Percentiles rank a stretch among this genome's conserved stretches.
phyloP scores from a whole-genome alignment of 2,113 vertebrate species.

The Ciconia boyciana region DNA sequence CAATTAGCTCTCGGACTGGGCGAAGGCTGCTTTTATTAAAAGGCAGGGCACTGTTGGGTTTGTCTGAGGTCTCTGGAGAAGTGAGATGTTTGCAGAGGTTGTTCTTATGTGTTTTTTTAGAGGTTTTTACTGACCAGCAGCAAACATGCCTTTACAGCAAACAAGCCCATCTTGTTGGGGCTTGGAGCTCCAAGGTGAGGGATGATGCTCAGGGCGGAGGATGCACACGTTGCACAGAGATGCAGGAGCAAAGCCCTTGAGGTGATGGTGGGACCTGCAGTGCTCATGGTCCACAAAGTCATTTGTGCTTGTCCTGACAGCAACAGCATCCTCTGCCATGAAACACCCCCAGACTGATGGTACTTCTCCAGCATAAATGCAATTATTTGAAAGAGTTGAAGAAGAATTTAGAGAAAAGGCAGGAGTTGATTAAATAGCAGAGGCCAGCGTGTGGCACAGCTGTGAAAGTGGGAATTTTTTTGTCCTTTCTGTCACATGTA shows the following conservation, averaged over 20 bases:
- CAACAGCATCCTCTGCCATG: fast-evolving
- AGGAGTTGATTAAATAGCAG: neutral
- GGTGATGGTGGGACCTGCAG: neutral
- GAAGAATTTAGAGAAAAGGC: neutral
- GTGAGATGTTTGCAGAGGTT: neutral
- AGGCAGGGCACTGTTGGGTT: neutral
- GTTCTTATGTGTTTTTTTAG: neutral
- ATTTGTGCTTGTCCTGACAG: neutral
- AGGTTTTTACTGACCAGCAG: neutral
- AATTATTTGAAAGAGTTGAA: neutral
- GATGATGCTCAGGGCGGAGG: neutral
- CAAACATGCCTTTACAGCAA: neutral
- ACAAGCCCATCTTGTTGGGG: fast-evolving
- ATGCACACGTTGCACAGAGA: fast-evolving
- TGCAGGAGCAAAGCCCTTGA: neutral
- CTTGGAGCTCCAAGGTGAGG: neutral
- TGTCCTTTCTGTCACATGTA: neutral
- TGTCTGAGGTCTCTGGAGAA: neutral
- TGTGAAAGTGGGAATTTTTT: neutral
- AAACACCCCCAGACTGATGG: neutral
- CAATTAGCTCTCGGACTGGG: neutral
- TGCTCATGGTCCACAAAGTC: neutral
- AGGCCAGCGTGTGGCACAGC: fast-evolving
- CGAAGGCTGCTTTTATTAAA: neutral
- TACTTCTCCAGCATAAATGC: neutral